phyloP scores from a whole-genome alignment of 2,888 invertebrate genomes.

The Cataglyphis altisquamis region DNA sequence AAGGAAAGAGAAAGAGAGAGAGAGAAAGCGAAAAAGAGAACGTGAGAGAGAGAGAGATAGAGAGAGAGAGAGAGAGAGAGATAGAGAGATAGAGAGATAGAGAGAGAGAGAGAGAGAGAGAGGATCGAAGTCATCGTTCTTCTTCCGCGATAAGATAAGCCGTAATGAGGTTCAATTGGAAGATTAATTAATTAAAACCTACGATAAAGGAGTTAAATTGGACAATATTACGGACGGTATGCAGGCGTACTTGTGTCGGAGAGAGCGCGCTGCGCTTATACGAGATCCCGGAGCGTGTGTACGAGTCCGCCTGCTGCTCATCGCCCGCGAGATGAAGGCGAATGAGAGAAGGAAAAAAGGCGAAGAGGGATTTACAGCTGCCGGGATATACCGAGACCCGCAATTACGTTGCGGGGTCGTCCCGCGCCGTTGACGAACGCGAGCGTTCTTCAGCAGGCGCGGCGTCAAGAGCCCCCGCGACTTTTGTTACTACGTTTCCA shows the following conservation, averaged over 20 bases:
- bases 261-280: background rate
- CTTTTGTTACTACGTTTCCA: background rate
- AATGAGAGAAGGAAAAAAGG: conserved; percentile 1
- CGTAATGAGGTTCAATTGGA: conserved; percentile 82
- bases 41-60: background rate
- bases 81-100: background rate
- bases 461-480: background rate
- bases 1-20: background rate
- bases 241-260: conserved; percentile 54
- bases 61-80: conserved; percentile 10
- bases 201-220: conserved; percentile 81
- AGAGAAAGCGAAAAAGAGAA: conserved; percentile 19
- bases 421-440: conserved; percentile 42
- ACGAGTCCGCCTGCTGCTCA: conserved; percentile 5
- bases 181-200: conserved; percentile 83
- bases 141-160: conserved; percentile 75
- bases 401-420: conserved; percentile 38
- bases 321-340: conserved; percentile 39
- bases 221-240: conserved; percentile 79
- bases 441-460: conserved; percentile 4
- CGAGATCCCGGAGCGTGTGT: background rate
- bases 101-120: conserved; percentile 11
- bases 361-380: conserved; percentile 53
- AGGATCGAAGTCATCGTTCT: conserved; percentile 2
- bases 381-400: conserved; percentile 51